phyloP scores from a whole-genome alignment of 1,140 invertebrate genomes.

The Cephus cinctus region DNA sequence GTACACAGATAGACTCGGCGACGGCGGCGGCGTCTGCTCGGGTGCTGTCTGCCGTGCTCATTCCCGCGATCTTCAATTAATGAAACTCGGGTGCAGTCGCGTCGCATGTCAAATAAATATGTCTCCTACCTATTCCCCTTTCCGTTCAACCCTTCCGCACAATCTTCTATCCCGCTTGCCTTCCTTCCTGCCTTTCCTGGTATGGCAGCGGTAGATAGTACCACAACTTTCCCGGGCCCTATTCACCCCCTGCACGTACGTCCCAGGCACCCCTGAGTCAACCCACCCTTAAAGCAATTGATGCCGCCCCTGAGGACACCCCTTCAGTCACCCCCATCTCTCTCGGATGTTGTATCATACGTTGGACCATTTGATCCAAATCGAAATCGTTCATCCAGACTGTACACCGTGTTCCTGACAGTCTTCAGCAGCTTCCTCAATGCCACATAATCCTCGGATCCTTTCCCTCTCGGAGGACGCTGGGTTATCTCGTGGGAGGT shows the following conservation, averaged over 20 bases:
- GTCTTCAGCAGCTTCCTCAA: neutral
- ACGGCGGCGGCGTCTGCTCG: conserved; percentile 30
- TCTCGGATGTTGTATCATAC: neutral
- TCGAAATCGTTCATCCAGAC: conserved; percentile 34
- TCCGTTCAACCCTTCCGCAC: conserved; percentile 19
- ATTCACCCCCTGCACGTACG: conserved; percentile 24
- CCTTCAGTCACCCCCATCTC: conserved; percentile 1
- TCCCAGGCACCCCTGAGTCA: conserved; percentile 23
- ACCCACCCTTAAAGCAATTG: no score
- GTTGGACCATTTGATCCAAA: conserved; percentile 30
- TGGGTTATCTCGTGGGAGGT: no score
- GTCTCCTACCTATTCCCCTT: conserved; percentile 35
- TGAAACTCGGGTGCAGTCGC: conserved; percentile 58
- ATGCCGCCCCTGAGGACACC: no score
- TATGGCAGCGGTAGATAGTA: no score
- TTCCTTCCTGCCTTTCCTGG: conserved; percentile 28
- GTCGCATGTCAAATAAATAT: conserved; percentile 59
- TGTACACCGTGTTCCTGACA: neutral
- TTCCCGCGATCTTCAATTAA: conserved; percentile 59
- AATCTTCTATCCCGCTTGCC: conserved; percentile 20
- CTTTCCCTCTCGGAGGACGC: no score
- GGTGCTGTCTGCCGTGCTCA: conserved; percentile 50
- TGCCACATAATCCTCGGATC: no score
- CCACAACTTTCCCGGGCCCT: no score
- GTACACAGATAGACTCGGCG: conserved; percentile 27